Evolutionary conservation across 2,113 vertebrate genomes (phyloP).

Genomic region (Sigmodon hispidus): DNA sequence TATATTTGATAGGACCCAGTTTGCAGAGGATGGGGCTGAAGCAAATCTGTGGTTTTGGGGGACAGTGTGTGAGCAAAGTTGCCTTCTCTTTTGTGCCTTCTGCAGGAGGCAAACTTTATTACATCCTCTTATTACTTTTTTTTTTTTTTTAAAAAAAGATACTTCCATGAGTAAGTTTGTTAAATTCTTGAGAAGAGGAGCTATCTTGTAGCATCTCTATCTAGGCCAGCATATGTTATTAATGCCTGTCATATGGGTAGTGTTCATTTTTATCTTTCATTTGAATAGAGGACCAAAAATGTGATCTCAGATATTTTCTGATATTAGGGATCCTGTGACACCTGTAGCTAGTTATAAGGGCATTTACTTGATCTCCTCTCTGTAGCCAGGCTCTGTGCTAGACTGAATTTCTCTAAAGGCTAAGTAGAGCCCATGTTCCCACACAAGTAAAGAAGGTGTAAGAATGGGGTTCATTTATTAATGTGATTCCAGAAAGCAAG

Average conservation of each 20-base stretch:
- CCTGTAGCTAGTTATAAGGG: neutral
- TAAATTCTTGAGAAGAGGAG: neutral
- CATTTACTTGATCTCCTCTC: neutral
- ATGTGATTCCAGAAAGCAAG: neutral
- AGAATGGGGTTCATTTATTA: neutral
- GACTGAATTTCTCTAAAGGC: neutral
- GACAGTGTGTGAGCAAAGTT: neutral
- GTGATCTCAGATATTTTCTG: neutral
- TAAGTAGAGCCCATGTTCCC: neutral
- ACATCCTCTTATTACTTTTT: neutral
- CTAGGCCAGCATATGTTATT: neutral
- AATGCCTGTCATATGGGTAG: neutral
- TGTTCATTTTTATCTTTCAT: neutral
- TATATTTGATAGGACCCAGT: neutral
- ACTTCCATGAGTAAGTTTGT: neutral
- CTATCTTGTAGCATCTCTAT: neutral
- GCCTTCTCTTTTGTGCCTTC: neutral
- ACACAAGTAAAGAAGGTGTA: neutral
- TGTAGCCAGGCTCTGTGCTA: conserved; percentile 16
- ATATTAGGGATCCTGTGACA: neutral
- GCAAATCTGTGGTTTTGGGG: neutral
- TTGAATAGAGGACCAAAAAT: neutral
- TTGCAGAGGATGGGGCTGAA: neutral
- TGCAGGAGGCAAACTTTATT: neutral
- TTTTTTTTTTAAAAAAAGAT: neutral